Evolutionary conservation across 2,113 vertebrate genomes (phyloP).

Genomic region (Cyphomyrus discorhynchus): DNA sequence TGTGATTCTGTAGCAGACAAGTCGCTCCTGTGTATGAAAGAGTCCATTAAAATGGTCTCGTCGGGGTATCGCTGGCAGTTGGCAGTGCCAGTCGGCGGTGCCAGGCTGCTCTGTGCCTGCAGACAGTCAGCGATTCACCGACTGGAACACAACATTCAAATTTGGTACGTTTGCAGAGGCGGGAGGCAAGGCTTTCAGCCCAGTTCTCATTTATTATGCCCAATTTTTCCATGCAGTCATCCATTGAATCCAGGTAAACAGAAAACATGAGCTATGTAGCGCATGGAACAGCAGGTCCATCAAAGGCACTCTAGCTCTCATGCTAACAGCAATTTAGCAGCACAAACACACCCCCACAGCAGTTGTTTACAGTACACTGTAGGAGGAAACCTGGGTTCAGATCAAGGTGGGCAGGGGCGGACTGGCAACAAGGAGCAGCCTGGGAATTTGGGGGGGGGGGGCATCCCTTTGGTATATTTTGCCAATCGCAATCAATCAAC

Average conservation of each 20-base stretch:
- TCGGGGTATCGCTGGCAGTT: background rate
- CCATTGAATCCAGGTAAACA: background rate
- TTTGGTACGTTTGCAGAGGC: background rate
- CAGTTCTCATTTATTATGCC: slow-evolving; percentile 1
- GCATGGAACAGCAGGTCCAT: background rate
- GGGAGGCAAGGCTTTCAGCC: background rate
- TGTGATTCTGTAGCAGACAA: background rate
- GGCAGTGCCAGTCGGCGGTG: background rate
- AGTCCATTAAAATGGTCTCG: background rate
- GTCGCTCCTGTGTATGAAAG: background rate
- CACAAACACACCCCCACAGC: background rate
- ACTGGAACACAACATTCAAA: slow-evolving; percentile 1
- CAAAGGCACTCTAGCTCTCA: background rate
- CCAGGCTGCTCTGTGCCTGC: background rate
- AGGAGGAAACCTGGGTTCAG: background rate
- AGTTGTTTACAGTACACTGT: background rate
- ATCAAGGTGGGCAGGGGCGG: background rate
- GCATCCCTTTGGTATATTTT: background rate
- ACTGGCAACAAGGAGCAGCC: background rate
- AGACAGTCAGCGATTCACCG: background rate
- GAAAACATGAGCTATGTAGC: background rate
- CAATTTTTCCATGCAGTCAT: background rate
- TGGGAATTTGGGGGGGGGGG: background rate
- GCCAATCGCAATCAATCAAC: background rate
- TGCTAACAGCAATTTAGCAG: background rate